These are phyloP conservation scores for Coranthus polyacanthus DNA, from an alignment of 2,797 vertebrate genomes.

Conservation along the genomic window DNA sequence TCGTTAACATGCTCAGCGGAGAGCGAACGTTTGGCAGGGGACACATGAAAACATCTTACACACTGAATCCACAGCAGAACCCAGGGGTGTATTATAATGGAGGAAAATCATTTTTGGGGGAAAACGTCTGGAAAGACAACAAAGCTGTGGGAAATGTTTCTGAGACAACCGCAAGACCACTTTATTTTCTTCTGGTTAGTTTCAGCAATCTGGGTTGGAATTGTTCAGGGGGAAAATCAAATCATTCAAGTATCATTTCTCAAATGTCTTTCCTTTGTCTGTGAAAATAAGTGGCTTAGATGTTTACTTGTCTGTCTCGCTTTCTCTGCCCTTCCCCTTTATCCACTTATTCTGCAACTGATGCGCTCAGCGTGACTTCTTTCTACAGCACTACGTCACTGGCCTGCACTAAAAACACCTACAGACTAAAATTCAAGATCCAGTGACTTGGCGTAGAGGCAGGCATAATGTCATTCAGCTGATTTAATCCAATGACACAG, in stretches of 20 bases:
- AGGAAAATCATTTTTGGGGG: conserved; percentile 44
- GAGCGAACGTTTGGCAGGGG: conserved; percentile 64
- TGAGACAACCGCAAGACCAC: conserved; percentile 56
- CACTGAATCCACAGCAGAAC: conserved; percentile 58
- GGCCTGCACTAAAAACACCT: conserved; percentile 41
- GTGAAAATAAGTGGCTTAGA: conserved; percentile 46
- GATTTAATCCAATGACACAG: conserved; percentile 34
- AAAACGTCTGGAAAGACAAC: conserved; percentile 70
- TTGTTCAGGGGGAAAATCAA: conserved; percentile 48
- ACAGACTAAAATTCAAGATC: conserved; percentile 32
- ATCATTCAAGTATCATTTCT: conserved; percentile 51
- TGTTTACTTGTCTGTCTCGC: conserved; percentile 36
- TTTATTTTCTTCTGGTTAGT: conserved; percentile 64
- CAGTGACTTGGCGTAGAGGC: conserved; percentile 26
- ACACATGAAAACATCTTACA: conserved; percentile 68
- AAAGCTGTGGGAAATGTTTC: conserved; percentile 72
- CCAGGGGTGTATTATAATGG: conserved; percentile 62
- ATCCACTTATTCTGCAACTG: conserved; percentile 42
- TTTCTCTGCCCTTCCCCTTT: conserved; percentile 8
- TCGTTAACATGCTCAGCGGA: conserved; percentile 68
- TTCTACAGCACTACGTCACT: conserved; percentile 30
- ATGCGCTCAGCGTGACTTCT: conserved; percentile 59
- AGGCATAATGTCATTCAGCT: conserved; percentile 30
- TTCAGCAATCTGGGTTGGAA: conserved; percentile 46
- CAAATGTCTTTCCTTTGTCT: conserved; percentile 40